Evolutionary conservation across 2,888 invertebrate species (phyloP).

Genomic region (Polydrusus pterygomalis): DNA sequence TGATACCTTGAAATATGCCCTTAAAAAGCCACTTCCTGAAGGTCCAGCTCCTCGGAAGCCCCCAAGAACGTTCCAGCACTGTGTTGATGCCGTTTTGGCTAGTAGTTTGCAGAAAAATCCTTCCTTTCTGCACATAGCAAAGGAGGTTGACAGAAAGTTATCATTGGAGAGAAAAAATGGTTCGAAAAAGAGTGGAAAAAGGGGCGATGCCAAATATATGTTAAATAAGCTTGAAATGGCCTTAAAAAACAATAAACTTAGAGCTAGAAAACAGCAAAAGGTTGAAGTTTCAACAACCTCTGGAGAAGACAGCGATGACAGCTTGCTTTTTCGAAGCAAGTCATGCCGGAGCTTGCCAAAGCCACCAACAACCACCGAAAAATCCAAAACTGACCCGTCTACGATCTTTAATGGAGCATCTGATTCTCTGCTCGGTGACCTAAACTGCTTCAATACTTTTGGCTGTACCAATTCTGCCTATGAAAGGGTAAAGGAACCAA

Average conservation of each 20-base stretch:
- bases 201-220: slow-evolving; percentile 77
- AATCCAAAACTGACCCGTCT: neutral
- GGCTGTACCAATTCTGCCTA: slow-evolving; percentile 67
- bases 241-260: slow-evolving; percentile 73
- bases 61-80: slow-evolving; percentile 78
- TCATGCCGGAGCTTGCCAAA: slow-evolving; percentile 50
- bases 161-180: slow-evolving; percentile 50
- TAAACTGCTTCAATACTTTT: slow-evolving; percentile 70
- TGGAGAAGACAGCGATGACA: slow-evolving; percentile 68
- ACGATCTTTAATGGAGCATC: slow-evolving; percentile 22
- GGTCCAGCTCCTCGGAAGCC: slow-evolving; percentile 87
- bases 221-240: slow-evolving; percentile 79
- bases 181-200: slow-evolving; percentile 54
- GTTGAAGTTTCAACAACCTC: slow-evolving; percentile 63
- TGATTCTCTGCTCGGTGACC: slow-evolving; percentile 59
- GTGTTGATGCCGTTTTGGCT: slow-evolving; percentile 27
- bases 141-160: slow-evolving; percentile 33
- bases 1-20: slow-evolving; percentile 79
- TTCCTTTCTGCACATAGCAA: slow-evolving; percentile 61
- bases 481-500: slow-evolving; percentile 66
- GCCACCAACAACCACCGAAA: slow-evolving; percentile 12
- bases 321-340: slow-evolving; percentile 63
- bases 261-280: slow-evolving; percentile 61
- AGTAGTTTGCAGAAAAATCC: slow-evolving; percentile 56
- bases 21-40: slow-evolving; percentile 79